phyloP scores from a whole-genome alignment of 2,888 invertebrate species.

The Philhelius pedissequus region DNA sequence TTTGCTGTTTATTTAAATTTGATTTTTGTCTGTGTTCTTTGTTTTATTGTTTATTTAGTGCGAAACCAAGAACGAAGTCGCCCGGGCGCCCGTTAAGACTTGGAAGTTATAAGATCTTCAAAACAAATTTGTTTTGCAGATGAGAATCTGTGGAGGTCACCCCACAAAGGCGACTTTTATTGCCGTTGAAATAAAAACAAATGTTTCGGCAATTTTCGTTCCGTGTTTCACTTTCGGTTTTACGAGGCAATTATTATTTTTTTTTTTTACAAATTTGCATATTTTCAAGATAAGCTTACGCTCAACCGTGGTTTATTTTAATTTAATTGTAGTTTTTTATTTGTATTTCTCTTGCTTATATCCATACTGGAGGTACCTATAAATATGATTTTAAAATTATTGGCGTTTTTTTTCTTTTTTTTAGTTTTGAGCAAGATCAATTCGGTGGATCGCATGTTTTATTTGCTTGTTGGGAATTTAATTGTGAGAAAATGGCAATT shows the following conservation, averaged over 20 bases:
- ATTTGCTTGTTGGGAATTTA: neutral
- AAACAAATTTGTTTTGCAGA: conserved; percentile 22
- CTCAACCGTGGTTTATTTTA: conserved; percentile 18
- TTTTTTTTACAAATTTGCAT: conserved; percentile 28
- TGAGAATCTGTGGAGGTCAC: conserved; percentile 32
- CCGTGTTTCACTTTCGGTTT: conserved; percentile 54
- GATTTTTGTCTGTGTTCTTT: neutral
- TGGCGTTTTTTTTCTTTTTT: neutral
- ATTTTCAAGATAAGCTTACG: conserved; percentile 14
- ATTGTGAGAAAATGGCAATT: conserved; percentile 23
- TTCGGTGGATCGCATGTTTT: conserved; percentile 42
- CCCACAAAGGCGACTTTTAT: conserved; percentile 37
- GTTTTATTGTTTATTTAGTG: conserved; percentile 48
- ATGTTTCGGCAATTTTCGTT: conserved; percentile 36
- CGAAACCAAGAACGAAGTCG: neutral
- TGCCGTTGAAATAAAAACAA: neutral
- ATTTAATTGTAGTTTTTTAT: conserved; percentile 33
- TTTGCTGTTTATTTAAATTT: conserved; percentile 55
- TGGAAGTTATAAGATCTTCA: conserved; percentile 4
- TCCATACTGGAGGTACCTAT: conserved; percentile 36
- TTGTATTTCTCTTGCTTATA: conserved; percentile 54
- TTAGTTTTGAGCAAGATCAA: conserved; percentile 33
- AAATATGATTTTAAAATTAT: conserved; percentile 50
- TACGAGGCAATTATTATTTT: conserved; percentile 39
- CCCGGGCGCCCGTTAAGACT: neutral